A percentile compares a stretch with the other conserved stretches of the same genome.
These are phyloP conservation scores for Perccottus glenii DNA, from an alignment of 2,113 vertebrate species.

Conservation along the genomic window DNA sequence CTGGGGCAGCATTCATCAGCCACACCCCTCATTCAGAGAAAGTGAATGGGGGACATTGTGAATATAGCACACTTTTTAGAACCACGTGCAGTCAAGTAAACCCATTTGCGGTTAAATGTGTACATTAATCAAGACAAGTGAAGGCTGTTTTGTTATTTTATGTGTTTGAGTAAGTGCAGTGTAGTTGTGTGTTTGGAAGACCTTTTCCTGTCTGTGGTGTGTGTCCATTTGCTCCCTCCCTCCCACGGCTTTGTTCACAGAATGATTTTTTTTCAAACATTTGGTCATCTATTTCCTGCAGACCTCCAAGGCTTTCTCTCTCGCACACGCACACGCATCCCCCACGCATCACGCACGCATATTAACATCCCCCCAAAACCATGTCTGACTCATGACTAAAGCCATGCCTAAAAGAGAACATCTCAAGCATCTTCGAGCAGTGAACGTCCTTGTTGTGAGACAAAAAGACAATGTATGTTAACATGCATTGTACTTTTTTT, in stretches of 20 bases:
- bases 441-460: not conserved
- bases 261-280: constrained; percentile 28
- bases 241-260: constrained; percentile 44
- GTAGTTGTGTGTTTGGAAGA: constrained; percentile 17
- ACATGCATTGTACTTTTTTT: not conserved
- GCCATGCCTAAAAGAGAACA: constrained; percentile 39
- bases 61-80: constrained; percentile 7
- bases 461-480: not conserved
- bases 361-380: constrained; percentile 27
- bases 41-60: constrained; percentile 66
- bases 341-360: no score
- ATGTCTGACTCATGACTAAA: constrained; percentile 39
- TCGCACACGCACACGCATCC: constrained; percentile 4
- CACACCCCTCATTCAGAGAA: constrained; percentile 77
- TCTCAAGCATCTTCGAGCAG: constrained; percentile 1
- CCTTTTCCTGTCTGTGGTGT: constrained; percentile 18
- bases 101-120: constrained; percentile 5
- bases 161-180: not conserved
- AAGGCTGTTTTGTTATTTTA: not conserved
- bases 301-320: constrained; percentile 1
- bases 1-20: constrained; percentile 54
- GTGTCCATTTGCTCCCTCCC: constrained; percentile 46
- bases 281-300: constrained; percentile 31
- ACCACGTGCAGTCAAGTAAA: constrained; percentile 16
- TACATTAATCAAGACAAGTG: constrained; percentile 1